Base-by-base conservation (phyloP, 2,113 vertebrate genomes). In the Lycaon pictus region DNA sequence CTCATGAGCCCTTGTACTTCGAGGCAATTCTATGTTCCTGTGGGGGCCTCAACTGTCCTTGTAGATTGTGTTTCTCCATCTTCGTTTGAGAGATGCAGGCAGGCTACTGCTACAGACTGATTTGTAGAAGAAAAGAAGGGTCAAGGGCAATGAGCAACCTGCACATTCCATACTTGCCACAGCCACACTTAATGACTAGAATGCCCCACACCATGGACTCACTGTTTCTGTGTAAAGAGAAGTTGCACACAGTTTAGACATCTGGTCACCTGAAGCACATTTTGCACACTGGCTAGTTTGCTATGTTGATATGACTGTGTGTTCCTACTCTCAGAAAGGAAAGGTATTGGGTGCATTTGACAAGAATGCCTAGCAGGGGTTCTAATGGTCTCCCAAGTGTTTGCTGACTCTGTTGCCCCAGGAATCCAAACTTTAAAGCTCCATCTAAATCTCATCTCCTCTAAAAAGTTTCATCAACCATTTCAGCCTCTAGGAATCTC, bases 1-100 rank as follows among this genome's bases (percentile, higher is more conserved):
- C 76, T 90, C 48, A 72, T 2, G n/a, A 89, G 93, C 83, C 51
- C 79, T 63, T 95, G 63, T 37, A 53, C 69, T 79, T 86, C 0
- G 2, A 97, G 88, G 95, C 85, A 77, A 90, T 85, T 92, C 80
- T 87, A 15, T 27, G 84, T 65, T 95, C 90, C 88, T 62, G 3
- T 67, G 94, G 87, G 88, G 80, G 65, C 63, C 63, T 81, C 74
- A 29, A 43, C 62, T 86, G 37, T 90, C 81, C 65, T 65, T 84
- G 65, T 13, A 48, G 76, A 72, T 60, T 56, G 80, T 22, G 63
- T 95, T 92, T 87, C 63, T 92, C 58, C 74, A 53, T 86, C 58
- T 86, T 96, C 90, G 32, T 63, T 48, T 81, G 85, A 71, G 88
- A 82, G 37, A 32, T 0, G 3, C 63, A 32, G 65, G 56, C 65